Evolutionary conservation across 2,888 invertebrate species (phyloP).

Genomic region (Sphaeridia pumilis): DNA sequence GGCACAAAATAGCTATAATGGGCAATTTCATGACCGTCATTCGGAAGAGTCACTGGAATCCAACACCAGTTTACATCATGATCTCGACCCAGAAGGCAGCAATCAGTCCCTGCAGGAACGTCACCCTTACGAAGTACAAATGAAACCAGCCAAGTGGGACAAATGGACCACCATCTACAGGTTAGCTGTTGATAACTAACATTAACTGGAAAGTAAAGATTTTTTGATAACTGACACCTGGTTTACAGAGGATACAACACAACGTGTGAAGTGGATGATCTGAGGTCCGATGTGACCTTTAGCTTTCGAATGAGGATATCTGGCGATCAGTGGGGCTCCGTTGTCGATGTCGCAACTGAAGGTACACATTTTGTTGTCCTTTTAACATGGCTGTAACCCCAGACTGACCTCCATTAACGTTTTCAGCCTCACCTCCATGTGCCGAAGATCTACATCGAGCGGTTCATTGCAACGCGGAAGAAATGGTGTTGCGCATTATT

Average conservation of each 20-base stretch:
- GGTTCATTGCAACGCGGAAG: slow-evolving; percentile 23
- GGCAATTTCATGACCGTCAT: too few species aligned
- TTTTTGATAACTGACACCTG: too few species aligned
- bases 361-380: slow-evolving; percentile 11
- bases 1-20: too few species aligned
- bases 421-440: slow-evolving; percentile 20
- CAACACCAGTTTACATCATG: background rate
- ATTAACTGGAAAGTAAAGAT: too few species aligned
- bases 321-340: slow-evolving; percentile 24
- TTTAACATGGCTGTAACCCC: background rate
- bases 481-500: slow-evolving; percentile 25
- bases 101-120: background rate
- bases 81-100: background rate
- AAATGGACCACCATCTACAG: slow-evolving; percentile 20
- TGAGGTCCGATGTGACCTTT: slow-evolving; percentile 21
- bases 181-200: too few species aligned
- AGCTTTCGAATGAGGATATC: slow-evolving; percentile 23
- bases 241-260: slow-evolving; percentile 20
- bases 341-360: slow-evolving; percentile 23
- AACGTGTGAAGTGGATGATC: slow-evolving; percentile 17
- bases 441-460: slow-evolving; percentile 28
- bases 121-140: slow-evolving; percentile 21
- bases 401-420: background rate
- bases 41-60: background rate
- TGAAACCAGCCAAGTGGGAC: slow-evolving; percentile 15